Conservation (phyloP, 53 echinoderm and acorn worm genomes). For the Luidia sarsii region DNA sequence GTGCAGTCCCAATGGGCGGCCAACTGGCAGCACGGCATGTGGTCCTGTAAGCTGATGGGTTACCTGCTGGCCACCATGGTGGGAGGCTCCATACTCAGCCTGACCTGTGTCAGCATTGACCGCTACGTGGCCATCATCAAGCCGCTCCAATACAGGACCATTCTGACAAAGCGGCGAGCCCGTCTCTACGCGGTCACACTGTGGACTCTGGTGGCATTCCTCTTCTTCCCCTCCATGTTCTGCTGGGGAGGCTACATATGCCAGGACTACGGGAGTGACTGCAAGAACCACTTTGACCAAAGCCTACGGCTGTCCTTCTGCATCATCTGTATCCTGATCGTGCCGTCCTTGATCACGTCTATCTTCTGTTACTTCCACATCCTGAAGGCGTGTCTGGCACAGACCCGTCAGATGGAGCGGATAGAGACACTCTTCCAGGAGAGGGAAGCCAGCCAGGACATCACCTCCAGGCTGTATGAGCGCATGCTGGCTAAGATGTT, state of each 20-base stretch:
- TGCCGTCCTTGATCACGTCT: constrained; percentile 73
- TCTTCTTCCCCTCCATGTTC: constrained; percentile 75
- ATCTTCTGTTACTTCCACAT: constrained; percentile 87
- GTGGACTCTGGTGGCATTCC: constrained; percentile 64
- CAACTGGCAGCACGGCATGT: constrained; percentile 62
- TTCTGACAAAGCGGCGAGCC: constrained; percentile 77
- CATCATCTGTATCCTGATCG: constrained; percentile 76
- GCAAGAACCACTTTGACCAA: constrained; percentile 68
- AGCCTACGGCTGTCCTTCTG: constrained; percentile 69
- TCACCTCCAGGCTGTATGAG: constrained; percentile 58
- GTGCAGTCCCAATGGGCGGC: constrained; percentile 73
- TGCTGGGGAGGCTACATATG: constrained; percentile 67
- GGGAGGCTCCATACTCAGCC: constrained; percentile 79
- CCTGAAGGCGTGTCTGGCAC: constrained; percentile 64
- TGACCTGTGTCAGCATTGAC: constrained; percentile 82
- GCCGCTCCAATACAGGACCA: constrained; percentile 71
- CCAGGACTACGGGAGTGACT: constrained; percentile 73
- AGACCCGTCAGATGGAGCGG: constrained; percentile 70
- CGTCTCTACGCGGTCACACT: constrained; percentile 60
- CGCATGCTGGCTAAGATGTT: constrained; percentile 86
- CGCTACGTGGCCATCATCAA: constrained; percentile 85
- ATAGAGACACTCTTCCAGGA: constrained; percentile 58
- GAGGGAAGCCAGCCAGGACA: constrained; percentile 47
- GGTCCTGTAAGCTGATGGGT: constrained; percentile 74
- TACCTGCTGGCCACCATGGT: constrained; percentile 74